Base-by-base conservation (phyloP, 1,140 invertebrate species). In the Drosophila azteca region DNA sequence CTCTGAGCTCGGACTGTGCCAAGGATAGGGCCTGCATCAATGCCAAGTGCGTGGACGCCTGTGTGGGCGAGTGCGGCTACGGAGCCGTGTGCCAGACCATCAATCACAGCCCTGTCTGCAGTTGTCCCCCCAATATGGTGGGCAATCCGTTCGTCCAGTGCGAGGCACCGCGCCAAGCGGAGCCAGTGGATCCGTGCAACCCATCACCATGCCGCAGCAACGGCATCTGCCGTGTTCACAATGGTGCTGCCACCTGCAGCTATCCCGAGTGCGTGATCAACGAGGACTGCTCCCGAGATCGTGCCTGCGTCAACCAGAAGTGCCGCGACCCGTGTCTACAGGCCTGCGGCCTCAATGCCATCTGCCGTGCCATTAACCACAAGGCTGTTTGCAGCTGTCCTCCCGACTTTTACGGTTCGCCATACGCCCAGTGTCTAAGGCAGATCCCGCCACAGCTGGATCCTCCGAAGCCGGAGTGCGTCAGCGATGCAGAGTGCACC, bases 191-290 rank as follows among this genome's bases (percentile, higher is more conserved):
- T 92, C 96, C 95, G 2, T 97, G 97, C 90, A 94, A 95, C 84
- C 96, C 96, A 22, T 96, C 95, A 20, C 96, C 96, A 1, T 97
- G 96, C 80, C 94, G 94, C 49, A 93, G 94, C 20, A 96, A 96
- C 76, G 97, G 96, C 3, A 95, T 96, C 69, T 97, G 97, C 82
- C 93, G 94, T 45, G 94, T 96, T 0, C 92, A 94, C 11, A 94
- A 95, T 71, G 94, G 93, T 22, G 92, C 93, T 6, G 95, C 96
- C 2, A 93, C 94, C 39, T 97, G 97, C 85, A 93, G 93, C 6
- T 98, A 98, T 92, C 96, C 96, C 1, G 96, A 97, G 91, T 97
- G 97, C 92, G 92, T 97, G 8, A 95, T 96, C 31, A 97, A 97
- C 82, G 94, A 95, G 48, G 96, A 97, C 70, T 98, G 97, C 92